Evolutionary conservation across 2,113 vertebrate genomes (phyloP), one percentile per base, ranked within the genome.

Genomic region (Anolis carolinensis): DNA sequence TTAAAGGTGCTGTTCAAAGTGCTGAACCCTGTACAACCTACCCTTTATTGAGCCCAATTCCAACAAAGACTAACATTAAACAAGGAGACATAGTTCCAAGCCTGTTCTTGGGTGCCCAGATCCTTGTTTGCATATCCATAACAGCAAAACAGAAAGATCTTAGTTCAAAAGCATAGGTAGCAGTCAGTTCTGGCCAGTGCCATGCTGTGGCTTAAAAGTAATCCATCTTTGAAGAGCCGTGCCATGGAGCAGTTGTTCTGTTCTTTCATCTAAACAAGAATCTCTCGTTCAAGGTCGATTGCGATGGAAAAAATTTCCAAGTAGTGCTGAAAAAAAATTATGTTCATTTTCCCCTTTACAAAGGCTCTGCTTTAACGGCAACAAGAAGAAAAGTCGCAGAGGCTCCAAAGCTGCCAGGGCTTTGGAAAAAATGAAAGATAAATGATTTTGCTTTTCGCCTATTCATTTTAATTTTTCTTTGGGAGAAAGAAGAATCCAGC

Each of bases 191-290:
- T 18, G 23, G 7, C 23, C 1, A n/a, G 4, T 18, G 36, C 2
- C 32, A 74, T 83, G 70, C 8, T 27, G 27, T 63, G 52, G 70
- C 74, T 83, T 70, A 81, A 39, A 90, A 89, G 88, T 77, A 74
- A 89, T 75, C 36, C 14, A n/a, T 36, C 34, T 55, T 77, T 79
- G 9, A 88, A 81, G 83, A 85, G 87, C 74, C 9, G 1, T 74
- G 21, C 73, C 23, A 1, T 0, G 7, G 44, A 50, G 14, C 25
- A 3, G 4, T 5, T 27, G 71, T 8, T 62, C 55, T 14, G 3
- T 14, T 7, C 72, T 59, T 59, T 71, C 80, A 67, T 44, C 44
- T 65, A 50, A 72, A 78, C 0, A 71, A 7, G 0, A 1, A 30
- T 10, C 13, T 80, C 65, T 48, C 79, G 83, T 80, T 63, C 59